phyloP scores from a whole-genome alignment of 1,140 invertebrate genomes.

The Drosophila suzukii region DNA sequence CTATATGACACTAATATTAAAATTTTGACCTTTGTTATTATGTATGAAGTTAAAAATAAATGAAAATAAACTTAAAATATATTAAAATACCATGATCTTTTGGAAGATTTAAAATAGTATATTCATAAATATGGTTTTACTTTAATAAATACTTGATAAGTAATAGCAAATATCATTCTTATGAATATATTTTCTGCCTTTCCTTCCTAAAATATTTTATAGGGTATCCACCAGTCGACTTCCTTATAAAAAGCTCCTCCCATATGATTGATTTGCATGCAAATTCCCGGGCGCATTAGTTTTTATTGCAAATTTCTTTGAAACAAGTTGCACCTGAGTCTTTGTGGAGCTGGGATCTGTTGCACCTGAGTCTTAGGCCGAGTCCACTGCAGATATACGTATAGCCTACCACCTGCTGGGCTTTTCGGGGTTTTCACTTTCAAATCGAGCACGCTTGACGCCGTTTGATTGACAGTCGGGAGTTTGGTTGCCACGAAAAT shows the following conservation, averaged over 20 bases:
- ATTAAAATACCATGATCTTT: too few relatives aligned
- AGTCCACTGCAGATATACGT: slow-evolving; percentile 3
- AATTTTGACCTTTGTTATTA: too few relatives aligned
- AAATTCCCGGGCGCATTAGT: slow-evolving; percentile 63
- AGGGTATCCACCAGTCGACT: slow-evolving; percentile 24
- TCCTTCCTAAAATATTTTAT: not conserved
- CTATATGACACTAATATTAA: too few relatives aligned
- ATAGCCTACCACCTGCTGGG: slow-evolving; percentile 38
- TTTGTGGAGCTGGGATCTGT: not conserved
- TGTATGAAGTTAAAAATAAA: too few relatives aligned
- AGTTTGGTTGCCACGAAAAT: slow-evolving; percentile 56
- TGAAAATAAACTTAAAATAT: too few relatives aligned
- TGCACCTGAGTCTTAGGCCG: not conserved
- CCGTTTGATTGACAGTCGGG: slow-evolving; percentile 67
- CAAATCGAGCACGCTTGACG: slow-evolving; percentile 59
- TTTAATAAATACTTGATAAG: too few relatives aligned
- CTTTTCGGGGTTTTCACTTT: slow-evolving; percentile 68
- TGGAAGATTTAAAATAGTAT: too few relatives aligned
- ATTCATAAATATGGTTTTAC: too few relatives aligned
- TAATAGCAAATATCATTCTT: too few relatives aligned
- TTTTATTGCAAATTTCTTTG: slow-evolving; percentile 70
- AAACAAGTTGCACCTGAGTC: slow-evolving; percentile 43
- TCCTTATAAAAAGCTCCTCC: not conserved
- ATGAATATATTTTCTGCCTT: too few relatives aligned
- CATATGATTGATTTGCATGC: slow-evolving; percentile 67